These are phyloP conservation scores for Ichneumoninae sp. DNA, from an alignment of 2,888 invertebrate species.

Conservation along the genomic window DNA sequence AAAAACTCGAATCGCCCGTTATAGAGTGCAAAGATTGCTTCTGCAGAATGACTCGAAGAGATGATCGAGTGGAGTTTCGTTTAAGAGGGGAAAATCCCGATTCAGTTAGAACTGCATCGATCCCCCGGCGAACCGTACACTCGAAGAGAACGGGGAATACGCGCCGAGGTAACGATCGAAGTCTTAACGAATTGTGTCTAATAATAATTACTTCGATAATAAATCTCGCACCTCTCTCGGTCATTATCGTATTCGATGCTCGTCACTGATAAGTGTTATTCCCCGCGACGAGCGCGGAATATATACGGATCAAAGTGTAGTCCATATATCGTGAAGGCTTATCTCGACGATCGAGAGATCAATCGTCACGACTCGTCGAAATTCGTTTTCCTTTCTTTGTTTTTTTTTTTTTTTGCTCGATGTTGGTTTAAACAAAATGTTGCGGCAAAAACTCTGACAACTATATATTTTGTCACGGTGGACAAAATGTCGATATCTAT, in stretches of 20 bases:
- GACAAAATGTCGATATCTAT: conserved; percentile 35
- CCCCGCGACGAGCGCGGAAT: conserved; percentile 15
- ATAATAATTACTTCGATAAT: conserved; percentile 22
- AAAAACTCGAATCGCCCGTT: conserved; percentile 56
- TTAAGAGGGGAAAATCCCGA: conserved; percentile 15
- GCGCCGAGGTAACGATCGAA: neutral
- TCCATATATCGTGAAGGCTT: neutral
- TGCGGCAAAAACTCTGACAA: conserved; percentile 7
- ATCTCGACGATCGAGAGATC: conserved; percentile 6
- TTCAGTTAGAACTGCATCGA: conserved; percentile 1
- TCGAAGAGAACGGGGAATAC: neutral
- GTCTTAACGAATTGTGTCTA: neutral
- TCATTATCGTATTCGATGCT: conserved; percentile 26
- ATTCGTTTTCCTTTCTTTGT: neutral
- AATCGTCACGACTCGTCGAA: neutral
- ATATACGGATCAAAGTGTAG: neutral
- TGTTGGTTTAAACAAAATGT: neutral
- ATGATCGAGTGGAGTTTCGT: conserved; percentile 17
- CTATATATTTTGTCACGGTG: neutral
- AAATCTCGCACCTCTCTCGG: conserved; percentile 28
- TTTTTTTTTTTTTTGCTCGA: conserved; percentile 1
- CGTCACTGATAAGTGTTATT: conserved; percentile 50
- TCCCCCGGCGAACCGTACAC: neutral
- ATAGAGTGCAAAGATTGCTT: conserved; percentile 36
- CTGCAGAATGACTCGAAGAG: conserved; percentile 2